Percentiles rank a stretch among this genome's conserved stretches.
These are phyloP conservation scores for Caenorhabditis sp. DNA, from an alignment of 2,888 invertebrate genomes.

Conservation along the genomic window DNA sequence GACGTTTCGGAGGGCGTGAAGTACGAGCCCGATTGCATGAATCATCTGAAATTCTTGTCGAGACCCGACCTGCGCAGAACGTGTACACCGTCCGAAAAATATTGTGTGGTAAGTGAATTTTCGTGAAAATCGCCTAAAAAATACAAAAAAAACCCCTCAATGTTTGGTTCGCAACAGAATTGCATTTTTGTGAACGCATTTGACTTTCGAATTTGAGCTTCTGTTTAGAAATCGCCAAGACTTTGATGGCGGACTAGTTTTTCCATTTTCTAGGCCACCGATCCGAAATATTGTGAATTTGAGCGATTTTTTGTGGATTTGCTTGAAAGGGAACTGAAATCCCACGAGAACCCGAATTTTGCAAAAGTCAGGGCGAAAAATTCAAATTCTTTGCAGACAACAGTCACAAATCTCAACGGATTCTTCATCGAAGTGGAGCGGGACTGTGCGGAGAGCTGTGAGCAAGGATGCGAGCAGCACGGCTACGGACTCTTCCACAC, in stretches of 20 bases:
- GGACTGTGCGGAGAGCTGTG: conserved; percentile 71
- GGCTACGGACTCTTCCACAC: conserved; percentile 72
- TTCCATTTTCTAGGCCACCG: background rate
- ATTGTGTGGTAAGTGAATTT: conserved; percentile 57
- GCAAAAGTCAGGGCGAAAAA: no score
- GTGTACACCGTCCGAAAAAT: conserved; percentile 64
- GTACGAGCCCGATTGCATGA: conserved; percentile 72
- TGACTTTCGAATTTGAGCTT: background rate
- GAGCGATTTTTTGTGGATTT: no score
- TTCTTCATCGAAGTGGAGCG: conserved; percentile 73
- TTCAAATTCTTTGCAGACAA: conserved; percentile 62
- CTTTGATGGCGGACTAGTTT: no score
- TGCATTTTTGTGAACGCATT: no score
- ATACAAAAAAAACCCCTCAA: background rate
- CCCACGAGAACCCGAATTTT: background rate
- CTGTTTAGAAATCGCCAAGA: background rate
- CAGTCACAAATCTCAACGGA: conserved; percentile 74
- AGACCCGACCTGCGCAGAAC: conserved; percentile 63
- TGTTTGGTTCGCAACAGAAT: no score
- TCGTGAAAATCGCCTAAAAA: background rate
- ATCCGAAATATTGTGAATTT: background rate
- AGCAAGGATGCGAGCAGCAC: conserved; percentile 65
- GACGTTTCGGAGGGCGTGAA: conserved; percentile 66
- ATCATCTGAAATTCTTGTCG: conserved; percentile 67
- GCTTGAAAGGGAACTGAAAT: no score